Conservation (phyloP, 2,888 invertebrate species). For the Alsophila aescularia region DNA sequence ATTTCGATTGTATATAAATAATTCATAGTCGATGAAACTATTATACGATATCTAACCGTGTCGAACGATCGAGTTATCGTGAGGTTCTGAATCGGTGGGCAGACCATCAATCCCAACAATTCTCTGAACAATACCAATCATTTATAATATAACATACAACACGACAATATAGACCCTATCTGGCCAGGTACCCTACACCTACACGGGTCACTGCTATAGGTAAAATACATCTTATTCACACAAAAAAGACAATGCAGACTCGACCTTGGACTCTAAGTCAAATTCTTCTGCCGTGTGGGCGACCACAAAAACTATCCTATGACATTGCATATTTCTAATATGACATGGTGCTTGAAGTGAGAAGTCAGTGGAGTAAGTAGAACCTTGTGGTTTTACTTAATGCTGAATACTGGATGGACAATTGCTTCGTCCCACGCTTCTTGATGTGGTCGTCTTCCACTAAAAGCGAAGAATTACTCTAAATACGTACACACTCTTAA, state of each 20-base stretch:
- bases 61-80: too few relatives aligned
- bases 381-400: slow-evolving; percentile 60
- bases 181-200: slow-evolving; percentile 47
- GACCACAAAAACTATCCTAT: slow-evolving; percentile 83
- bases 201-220: slow-evolving; percentile 60
- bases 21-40: too few relatives aligned
- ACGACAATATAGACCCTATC: slow-evolving; percentile 46
- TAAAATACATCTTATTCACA: slow-evolving; percentile 51
- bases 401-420: slow-evolving; percentile 76
- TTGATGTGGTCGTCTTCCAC: slow-evolving; percentile 37
- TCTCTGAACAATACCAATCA: slow-evolving; percentile 17
- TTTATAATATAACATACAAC: slow-evolving; percentile 21
- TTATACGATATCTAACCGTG: too few relatives aligned
- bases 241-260: slow-evolving; percentile 76
- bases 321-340: slow-evolving; percentile 65
- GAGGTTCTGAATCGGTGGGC: too few relatives aligned
- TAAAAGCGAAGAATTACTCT: slow-evolving; percentile 2
- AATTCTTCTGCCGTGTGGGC: slow-evolving; percentile 80
- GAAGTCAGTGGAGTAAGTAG: slow-evolving; percentile 41
- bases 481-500: neutral
- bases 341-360: slow-evolving; percentile 60
- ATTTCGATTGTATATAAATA: too few relatives aligned
- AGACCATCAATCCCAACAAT: neutral
- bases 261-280: slow-evolving; percentile 79
- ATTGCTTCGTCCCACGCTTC: slow-evolving; percentile 77